A percentile compares a stretch with the other conserved stretches of the same genome.
Evolutionary conservation across 2,797 vertebrate species (phyloP).

Genomic region (Carcharodon carcharias): DNA sequence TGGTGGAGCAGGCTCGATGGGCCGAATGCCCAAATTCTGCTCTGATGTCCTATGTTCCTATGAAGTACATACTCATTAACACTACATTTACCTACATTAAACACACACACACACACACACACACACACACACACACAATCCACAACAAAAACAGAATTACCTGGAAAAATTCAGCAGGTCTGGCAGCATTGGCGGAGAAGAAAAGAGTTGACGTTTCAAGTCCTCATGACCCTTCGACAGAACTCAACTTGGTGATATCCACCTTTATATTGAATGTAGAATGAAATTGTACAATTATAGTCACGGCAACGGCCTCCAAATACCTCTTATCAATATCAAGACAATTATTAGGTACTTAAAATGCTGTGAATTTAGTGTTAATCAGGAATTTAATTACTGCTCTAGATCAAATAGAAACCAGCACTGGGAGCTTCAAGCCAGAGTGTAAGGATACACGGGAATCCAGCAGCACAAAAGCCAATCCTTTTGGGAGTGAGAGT

Average conservation of each 20-base stretch:
- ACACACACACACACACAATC: neutral
- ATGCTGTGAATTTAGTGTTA: neutral
- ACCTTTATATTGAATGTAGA: neutral
- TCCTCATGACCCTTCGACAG: too few relatives aligned
- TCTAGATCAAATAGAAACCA: slow-evolving; percentile 10
- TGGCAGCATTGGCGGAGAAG: too few relatives aligned
- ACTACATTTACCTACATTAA: neutral
- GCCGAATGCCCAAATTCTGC: too few relatives aligned
- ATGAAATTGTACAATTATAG: neutral
- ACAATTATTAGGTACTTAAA: neutral
- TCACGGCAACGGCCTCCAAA: neutral
- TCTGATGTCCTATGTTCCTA: neutral
- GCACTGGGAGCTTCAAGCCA: neutral
- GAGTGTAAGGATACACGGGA: neutral
- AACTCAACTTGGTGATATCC: neutral
- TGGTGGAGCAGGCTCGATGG: too few relatives aligned
- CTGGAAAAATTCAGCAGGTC: too few relatives aligned
- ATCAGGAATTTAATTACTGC: neutral
- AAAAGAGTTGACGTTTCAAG: too few relatives aligned
- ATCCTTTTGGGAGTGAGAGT: neutral
- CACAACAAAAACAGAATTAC: too few relatives aligned
- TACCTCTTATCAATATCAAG: neutral
- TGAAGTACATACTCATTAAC: too few relatives aligned
- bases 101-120: neutral
- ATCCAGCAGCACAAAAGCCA: too few relatives aligned